Evolutionary conservation across 2,113 vertebrate species (phyloP), one percentile per base, ranked within the genome.

Genomic region (Oenanthe melanoleuca): DNA sequence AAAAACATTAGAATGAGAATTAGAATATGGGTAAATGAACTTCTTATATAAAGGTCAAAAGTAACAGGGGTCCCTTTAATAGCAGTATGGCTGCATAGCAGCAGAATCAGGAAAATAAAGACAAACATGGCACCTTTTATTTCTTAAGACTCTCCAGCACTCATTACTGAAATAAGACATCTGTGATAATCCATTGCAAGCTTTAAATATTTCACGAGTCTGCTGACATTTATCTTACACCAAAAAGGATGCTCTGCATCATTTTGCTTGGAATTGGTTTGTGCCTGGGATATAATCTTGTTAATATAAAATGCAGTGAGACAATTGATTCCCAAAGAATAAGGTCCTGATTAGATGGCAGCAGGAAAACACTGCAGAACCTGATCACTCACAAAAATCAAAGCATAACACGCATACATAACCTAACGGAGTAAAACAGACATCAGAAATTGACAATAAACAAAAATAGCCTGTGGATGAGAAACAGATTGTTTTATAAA

Each of bases 11-110:
- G 24, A 73, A 60, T 47, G 57, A 26, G 40, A 73, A 60, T 52
- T 45, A 26, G 45, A 56, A 72, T 63, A 40, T 3, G 13, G 81
- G 31, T 37, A 61, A 89, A 60, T 14, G 24, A 59, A 59, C 34
- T 65, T 78, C 65, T 85, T 78, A 81, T 29, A 86, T 47, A 86
- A 95, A 94, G 73, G 53, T 14, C 53, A 74, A 56, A 81, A 91
- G 67, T 63, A 65, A 47, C 26, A 78, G 49, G 66, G 77, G 85
- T 34, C 69, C 77, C 86, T 87, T 93, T 94, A 89, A 97, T 17
- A 61, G 60, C 84, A 87, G 63, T 12, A 87, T 61, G 85, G 59
- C 91, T 84, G 80, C 94, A 94, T 8, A 95, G 96, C 93, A 95
- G 89, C 67, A 93, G 65, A 91, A 57, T 18, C 40, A 57, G 61